Conservation (phyloP, 2,888 invertebrate species). For the Cantharis nigra region DNA sequence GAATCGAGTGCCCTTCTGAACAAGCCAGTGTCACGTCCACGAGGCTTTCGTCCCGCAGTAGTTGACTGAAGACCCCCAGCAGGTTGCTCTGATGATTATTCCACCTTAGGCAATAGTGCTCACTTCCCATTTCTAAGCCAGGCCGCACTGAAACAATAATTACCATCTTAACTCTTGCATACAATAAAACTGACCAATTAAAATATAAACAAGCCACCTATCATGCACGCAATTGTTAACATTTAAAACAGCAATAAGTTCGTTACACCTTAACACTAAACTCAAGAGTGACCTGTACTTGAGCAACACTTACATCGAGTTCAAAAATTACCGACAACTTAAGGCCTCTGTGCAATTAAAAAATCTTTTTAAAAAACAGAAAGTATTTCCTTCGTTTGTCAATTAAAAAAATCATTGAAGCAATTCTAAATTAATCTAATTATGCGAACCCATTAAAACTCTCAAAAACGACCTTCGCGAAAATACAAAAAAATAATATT, state of each 20-base stretch:
- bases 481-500: not conserved
- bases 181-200: not conserved
- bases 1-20: conserved; percentile 92
- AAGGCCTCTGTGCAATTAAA: not conserved
- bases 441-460: not conserved
- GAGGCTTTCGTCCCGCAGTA: conserved; percentile 93
- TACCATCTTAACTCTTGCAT: not conserved
- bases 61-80: conserved; percentile 95
- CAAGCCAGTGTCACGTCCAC: conserved; percentile 96
- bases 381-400: not conserved
- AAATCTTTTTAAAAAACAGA: not conserved
- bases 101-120: conserved; percentile 98
- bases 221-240: not conserved
- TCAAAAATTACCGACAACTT: not conserved
- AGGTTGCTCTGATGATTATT: conserved; percentile 98
- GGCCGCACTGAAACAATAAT: conserved; percentile 69
- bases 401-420: not conserved
- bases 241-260: not conserved
- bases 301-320: not conserved
- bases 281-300: not conserved
- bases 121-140: conserved; percentile 96
- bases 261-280: not conserved
- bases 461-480: not conserved
- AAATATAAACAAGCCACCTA: not conserved
- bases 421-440: not conserved